phyloP scores from a whole-genome alignment of 2,113 vertebrate species.

The Oryctolagus cuniculus region mOryCun1.1 NC_091441.1:25486501-25487000 shows the following conservation, averaged over 20 bases:
- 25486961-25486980: constrained; percentile 7
- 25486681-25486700: neutral
- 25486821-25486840: neutral
- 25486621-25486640: neutral
- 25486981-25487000: neutral
- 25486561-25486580: neutral
- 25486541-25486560: neutral
- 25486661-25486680: neutral
- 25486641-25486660: neutral
- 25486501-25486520: neutral
- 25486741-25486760: neutral
- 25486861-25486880: neutral
- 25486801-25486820: neutral
- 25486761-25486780: neutral
- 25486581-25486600: neutral
- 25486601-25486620: neutral
- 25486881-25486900: neutral
- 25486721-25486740: neutral
- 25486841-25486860: neutral
- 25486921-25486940: constrained; percentile 12
- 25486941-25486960: constrained; percentile 21
- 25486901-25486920: neutral
- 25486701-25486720: neutral
- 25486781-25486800: neutral
- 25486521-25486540: neutral